Base-by-base conservation (phyloP, 1,140 invertebrate genomes). In the Heliconius hermathena region DNA sequence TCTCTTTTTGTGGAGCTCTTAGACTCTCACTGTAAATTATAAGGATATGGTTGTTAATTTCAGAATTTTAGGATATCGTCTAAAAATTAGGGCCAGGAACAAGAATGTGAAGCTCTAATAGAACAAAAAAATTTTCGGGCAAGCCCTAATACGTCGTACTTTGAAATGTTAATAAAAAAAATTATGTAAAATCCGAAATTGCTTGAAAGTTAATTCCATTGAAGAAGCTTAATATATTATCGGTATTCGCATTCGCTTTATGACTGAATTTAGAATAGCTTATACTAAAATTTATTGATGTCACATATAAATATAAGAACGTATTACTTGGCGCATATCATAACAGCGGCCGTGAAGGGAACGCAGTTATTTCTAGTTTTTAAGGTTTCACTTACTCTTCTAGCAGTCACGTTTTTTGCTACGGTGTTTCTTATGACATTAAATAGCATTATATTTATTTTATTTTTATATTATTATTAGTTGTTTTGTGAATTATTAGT, bases 371-470 rank as follows among this genome's bases (percentile, higher is more conserved):
- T 66, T 66, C 8, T 29, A 46, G 38, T 73, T 78, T 33, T 20
- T 73, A 78, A 71, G 71, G 71, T 29, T 78, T 78, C 71, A 78
- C 70, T 76, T n/a, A 22, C 22, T 70, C 74, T 76, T 76, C 38
- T 6, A 70, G 52, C 71, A 9, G 29, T 78, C 76, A 78, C 76
- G 54, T 78, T 78, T 33, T 26, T 52, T 38, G 16, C 54, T 73
- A 78, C 41, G 71, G 18, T 54, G 46, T 73, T 9, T 29, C 18
- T 74, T 74, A 74, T 49, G 36, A 52, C 11, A 52, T 54, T 36
- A 29, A 54, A 54, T n/a, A 29, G 11, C n/a, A n/a, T n/a, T n/a
- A n/a, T 26, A 1, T 29, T 1, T n/a, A 26, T 29, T 29, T 66
- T 13, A 22, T 57, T 5, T 5, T 20, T 22, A 22, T 66, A 66